Base-by-base conservation (phyloP, 53 echinoderm and acorn worm genomes). In the Temnopleurus reevesii region DNA sequence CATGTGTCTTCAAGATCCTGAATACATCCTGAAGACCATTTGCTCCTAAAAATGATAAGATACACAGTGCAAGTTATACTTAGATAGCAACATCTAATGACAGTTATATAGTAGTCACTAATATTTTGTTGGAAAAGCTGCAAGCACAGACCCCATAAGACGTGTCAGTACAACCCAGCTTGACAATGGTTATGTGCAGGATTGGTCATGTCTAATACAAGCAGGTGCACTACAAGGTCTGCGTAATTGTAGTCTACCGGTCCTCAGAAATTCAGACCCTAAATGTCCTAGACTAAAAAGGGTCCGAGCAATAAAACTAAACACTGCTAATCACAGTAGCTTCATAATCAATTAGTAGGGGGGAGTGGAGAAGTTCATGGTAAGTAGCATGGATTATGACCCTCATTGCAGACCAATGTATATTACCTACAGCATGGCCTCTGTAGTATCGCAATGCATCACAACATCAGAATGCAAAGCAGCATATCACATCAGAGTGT, bases 171-270 rank as follows among this genome's bases (percentile, higher is more conserved):
- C 30, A 33, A 63, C 15, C 63, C 63, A 63, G 63, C 34, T 33
- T 34, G 63, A 63, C 12, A 63, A 4, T 63, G 34, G 5, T 63
- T 34, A 63, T 63, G 34, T 63, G n/a, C n/a, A n/a, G n/a, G n/a
- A 63, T 13, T 63, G 34, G 5, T 63, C 63, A 63, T 63, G 34
- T 63, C 63, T 33, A 63, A 30, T 18, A 63, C 33, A 17, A 63
- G 34, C 63, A 63, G 63, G 31, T 63, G 63, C 63, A 63, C 4
- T 63, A 33, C 63, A 63, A 63, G 63, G 63, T 21, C 63, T 33
- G 34, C 5, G 15, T 63, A 63, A 63, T 15, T 31, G 34, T 63
- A 63, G 63, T 63, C 63, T 63, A 63, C 33, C 4, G 13, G 31
- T 17, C 17, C 33, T 17, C 15, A 15, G 30, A 15, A 63, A 29